Evolutionary conservation across 2,888 invertebrate species (phyloP), one percentile per base, ranked within the genome.

Genomic region (Chloromyia formosa): DNA sequence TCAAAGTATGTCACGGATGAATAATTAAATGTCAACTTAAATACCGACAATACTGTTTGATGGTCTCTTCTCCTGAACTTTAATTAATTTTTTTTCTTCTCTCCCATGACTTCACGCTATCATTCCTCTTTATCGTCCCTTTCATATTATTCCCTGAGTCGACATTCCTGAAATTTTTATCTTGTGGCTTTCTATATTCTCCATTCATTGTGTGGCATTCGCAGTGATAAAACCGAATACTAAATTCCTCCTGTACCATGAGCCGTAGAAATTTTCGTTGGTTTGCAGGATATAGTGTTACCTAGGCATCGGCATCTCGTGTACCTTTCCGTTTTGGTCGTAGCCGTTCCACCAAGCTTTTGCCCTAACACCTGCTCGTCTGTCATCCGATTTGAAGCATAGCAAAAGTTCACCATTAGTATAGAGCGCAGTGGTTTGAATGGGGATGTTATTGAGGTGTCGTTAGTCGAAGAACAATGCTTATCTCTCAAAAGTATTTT

Each of bases 1-100:
- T 62, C 62, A 40, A 62, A 62, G 66, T 35, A 53, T 61, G 62
- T 62, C 64, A 54, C 40, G 54, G 62, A 74, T 74, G 40, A 74
- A 74, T 74, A 74, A 74, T 74, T 74, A 64, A 74, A 74, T 74
- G 35, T 49, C 62, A 49, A 60, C 27, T 73, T 73, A 73, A 73
- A 73, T 73, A 64, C 73, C 64, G 27, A 42, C 56, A 16, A 18
- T 23, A 18, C 66, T 12, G 49, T 22, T 66, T 45, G 35, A 66
- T 49, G 66, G 16, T 42, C 58, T 53, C 7, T 20, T 71, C 56
- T 35, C 40, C 40, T 56, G 45, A 61, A 73, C 60, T 73, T 60
- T 61, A 73, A 73, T 73, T 73, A 73, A 73, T 61, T 73, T 73
- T 72, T n/a, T 73, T 56, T 22, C 49, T 16, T 69, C 27, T 35